Percentiles rank a stretch among this genome's conserved stretches.
Evolutionary conservation across 1,140 invertebrate species (phyloP).

Genomic region (Drosophila carrolli): DNA sequence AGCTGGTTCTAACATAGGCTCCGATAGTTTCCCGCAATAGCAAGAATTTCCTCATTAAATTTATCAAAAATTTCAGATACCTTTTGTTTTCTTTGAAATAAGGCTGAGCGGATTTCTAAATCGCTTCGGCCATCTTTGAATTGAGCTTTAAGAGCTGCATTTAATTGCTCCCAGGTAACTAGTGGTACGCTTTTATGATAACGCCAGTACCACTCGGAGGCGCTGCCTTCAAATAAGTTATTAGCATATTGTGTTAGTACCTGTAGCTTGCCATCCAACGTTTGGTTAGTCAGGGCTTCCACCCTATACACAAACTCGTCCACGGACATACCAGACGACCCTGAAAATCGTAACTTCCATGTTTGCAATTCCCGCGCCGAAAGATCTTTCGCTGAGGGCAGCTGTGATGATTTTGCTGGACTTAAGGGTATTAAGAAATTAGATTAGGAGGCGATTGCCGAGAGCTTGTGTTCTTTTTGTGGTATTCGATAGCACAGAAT

Average conservation of each 20-base stretch:
- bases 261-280: slow-evolving; percentile 16
- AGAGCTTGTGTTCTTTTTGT: too few relatives aligned
- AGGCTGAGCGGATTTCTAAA: slow-evolving; percentile 8
- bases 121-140: slow-evolving; percentile 18
- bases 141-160: slow-evolving; percentile 5
- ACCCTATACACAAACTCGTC: slow-evolving; percentile 16
- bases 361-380: too few relatives aligned
- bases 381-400: too few relatives aligned
- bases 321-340: slow-evolving; percentile 9
- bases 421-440: too few relatives aligned
- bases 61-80: slow-evolving; percentile 5
- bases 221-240: slow-evolving; percentile 8
- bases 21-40: slow-evolving; percentile 1
- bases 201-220: slow-evolving; percentile 14
- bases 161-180: slow-evolving; percentile 8
- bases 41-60: slow-evolving; percentile 2
- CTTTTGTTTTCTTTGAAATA: slow-evolving; percentile 22
- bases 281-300: slow-evolving; percentile 13
- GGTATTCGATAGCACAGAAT: too few relatives aligned
- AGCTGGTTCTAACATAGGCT: background rate
- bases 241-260: slow-evolving; percentile 10
- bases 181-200: slow-evolving; percentile 10
- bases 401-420: too few relatives aligned
- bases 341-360: slow-evolving; percentile 14
- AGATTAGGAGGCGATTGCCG: too few relatives aligned